A percentile compares a stretch with the other conserved stretches of the same genome.
Evolutionary conservation across 2,888 invertebrate species (phyloP).

Genomic region (Griposia aprilina): DNA sequence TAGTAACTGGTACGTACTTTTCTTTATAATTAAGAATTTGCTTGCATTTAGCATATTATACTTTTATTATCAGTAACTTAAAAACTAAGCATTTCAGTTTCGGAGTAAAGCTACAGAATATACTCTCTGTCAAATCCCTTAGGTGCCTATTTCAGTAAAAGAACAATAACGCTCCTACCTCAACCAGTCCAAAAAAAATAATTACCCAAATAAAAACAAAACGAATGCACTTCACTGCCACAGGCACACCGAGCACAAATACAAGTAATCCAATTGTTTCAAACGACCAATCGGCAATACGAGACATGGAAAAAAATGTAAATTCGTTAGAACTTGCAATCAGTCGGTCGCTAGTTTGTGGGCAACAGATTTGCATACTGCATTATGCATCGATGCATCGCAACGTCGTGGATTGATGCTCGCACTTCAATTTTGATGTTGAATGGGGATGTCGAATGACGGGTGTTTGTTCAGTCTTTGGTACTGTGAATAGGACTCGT

Average conservation of each 20-base stretch:
- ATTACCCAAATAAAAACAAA: background rate
- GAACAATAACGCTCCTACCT: background rate
- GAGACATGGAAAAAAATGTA: constrained; percentile 64
- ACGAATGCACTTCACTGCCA: constrained; percentile 4
- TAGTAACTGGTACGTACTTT: background rate
- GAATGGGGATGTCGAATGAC: constrained; percentile 17
- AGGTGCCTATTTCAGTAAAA: background rate
- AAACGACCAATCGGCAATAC: constrained; percentile 64
- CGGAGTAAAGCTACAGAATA: background rate
- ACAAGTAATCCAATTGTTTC: constrained; percentile 64
- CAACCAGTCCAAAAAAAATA: background rate
- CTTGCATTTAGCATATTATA: background rate
- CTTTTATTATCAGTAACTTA: background rate
- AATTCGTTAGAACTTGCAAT: constrained; percentile 71
- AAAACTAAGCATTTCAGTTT: background rate
- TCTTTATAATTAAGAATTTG: background rate
- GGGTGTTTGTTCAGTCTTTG: constrained; percentile 35
- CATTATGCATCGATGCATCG: constrained; percentile 68
- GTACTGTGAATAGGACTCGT: background rate
- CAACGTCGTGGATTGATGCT: constrained; percentile 66
- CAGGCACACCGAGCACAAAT: constrained; percentile 55
- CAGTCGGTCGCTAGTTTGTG: constrained; percentile 70
- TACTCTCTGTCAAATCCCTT: background rate
- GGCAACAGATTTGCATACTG: constrained; percentile 67
- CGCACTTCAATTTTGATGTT: constrained; percentile 54